Evolutionary conservation across 2,888 invertebrate species (phyloP), one percentile per base, ranked within the genome.

Genomic region (Lagria hirta): DNA sequence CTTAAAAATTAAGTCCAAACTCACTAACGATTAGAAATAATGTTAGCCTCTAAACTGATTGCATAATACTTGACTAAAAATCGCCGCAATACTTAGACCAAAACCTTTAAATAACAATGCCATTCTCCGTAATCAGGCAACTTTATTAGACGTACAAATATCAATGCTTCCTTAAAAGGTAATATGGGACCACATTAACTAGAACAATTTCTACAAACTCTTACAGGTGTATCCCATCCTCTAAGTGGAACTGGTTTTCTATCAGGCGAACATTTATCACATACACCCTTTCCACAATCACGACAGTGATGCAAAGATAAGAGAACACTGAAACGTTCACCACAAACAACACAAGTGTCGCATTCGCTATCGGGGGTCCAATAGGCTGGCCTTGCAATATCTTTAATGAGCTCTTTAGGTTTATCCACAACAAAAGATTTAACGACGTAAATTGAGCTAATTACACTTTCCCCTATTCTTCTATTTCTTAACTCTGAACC

Each of bases 311-410:
- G 86, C 17, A 77, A 72, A 10, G 71, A 57, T 43, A 73, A 70
- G 11, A 71, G 70, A 1, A 69, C 65, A 3, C 76, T 76, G 65
- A 89, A 88, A 13, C 70, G 67, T 15, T 70, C 64, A 14, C 77
- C 69, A 64, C 90, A 90, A 6, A 84, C 78, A 47, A 71, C 73
- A 65, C 90, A 90, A 37, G 71, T 68, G 11, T 73, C 75, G 33
- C 86, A 80, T 58, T 86, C 81, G 3, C 75, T 75, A 66, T 90
- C 89, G 0, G 88, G 86, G 17, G 83, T 79, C 90, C 90, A 90
- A 67, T 90, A 90, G 0, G 79, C 71, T 1, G 89, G 89, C 21
- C 88, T 74, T 3, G 83, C 86, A 3, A 82, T 77, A 52, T 86
- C 86, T 67, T 88, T 88, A 28, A 90, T 82, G 27, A 83, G 65